Base-by-base conservation (phyloP, 2,797 vertebrate species). In the Hirundo rustica region DNA sequence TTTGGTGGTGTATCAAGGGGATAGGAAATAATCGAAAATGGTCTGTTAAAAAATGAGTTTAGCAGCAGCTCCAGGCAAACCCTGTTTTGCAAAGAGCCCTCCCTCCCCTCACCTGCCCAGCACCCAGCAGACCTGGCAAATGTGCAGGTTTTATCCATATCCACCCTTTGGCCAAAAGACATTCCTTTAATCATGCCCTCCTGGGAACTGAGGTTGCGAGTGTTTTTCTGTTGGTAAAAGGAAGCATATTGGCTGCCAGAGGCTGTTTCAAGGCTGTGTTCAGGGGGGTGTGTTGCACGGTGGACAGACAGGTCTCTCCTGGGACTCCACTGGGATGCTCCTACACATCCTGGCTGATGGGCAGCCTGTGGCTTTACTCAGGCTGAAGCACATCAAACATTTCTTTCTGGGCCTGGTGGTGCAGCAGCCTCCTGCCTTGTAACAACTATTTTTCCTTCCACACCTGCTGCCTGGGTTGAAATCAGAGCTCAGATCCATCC, bases 1-100 rank as follows among this genome's bases (percentile, higher is more conserved):
- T 96, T 93, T 84, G 86, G 85, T 94, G 85, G 29, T 6, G 71
- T 77, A 95, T 95, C 90, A 55, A 96, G 77, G 32, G 92, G 87
- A 78, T 90, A 73, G 94, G 93, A 93, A 95, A 92, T 85, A 67
- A 96, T 92, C 8, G 0, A 92, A 96, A 95, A 91, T 3, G 55
- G 88, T 84, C 55, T 29, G 16, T 84, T 92, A 79, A 85, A 88
- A 85, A 76, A 89, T 48, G 25, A 94, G 48, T 85, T 88, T 70
- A 84, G 66, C 61, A 80, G 91, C 93, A 92, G 91, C 91, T 78
- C 73, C 60, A 45, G 91, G 44, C 29, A 0, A 92, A 16, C 71
- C 50, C 45, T 78, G 81, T 61, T 77, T 51, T 0, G 1, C 76
- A 92, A 74, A 27, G 38, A 77, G 38, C 80, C 61, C 74, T 88